Evolutionary conservation across 2,888 invertebrate genomes (phyloP).

Genomic region (Cyaniris semiargus): DNA sequence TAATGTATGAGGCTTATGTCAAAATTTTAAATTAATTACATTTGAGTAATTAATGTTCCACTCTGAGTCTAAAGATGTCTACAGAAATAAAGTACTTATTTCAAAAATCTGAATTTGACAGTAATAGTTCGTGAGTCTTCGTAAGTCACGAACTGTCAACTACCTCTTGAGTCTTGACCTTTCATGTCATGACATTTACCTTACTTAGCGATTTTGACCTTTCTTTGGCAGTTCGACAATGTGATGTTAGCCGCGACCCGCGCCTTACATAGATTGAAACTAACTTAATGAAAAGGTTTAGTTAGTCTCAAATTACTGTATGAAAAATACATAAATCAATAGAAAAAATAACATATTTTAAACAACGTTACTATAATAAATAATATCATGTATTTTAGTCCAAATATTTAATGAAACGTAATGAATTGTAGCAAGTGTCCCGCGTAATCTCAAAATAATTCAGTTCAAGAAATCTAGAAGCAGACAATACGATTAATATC

Average conservation of each 20-base stretch:
- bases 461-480: neutral
- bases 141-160: neutral
- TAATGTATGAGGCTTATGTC: no score
- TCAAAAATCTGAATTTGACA: neutral
- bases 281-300: no score
- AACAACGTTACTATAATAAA: neutral
- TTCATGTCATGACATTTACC: neutral
- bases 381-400: neutral
- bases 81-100: neutral
- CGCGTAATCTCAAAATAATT: neutral
- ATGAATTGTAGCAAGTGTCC: neutral
- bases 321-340: no score
- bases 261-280: no score
- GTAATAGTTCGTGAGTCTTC: neutral
- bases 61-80: no score
- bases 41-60: no score
- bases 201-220: neutral
- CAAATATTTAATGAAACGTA: neutral
- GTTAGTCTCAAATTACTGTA: no score
- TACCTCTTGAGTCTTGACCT: neutral
- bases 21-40: no score
- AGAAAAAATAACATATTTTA: neutral
- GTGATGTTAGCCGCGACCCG: no score
- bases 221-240: neutral
- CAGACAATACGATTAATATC: neutral